These are phyloP conservation scores for Paramisgurnus dabryanus DNA, from an alignment of 2,113 vertebrate species.

Conservation along the genomic window DNA sequence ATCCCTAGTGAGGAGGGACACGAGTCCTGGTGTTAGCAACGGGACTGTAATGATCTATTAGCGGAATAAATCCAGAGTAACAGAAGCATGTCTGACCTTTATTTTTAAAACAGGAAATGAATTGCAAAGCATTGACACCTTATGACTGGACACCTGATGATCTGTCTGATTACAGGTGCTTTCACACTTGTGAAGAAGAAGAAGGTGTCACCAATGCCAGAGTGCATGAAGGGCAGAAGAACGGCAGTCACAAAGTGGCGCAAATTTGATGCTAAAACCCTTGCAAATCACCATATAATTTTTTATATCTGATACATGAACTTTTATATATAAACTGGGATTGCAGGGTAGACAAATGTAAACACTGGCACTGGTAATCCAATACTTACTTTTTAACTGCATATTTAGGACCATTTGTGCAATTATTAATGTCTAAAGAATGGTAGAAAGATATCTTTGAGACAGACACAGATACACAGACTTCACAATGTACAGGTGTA, in stretches of 20 bases:
- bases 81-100: slow-evolving; percentile 41
- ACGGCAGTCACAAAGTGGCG: neutral
- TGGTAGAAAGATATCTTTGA: no score
- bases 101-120: slow-evolving; percentile 60
- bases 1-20: slow-evolving; percentile 62
- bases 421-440: neutral
- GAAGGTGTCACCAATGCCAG: slow-evolving; percentile 62
- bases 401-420: neutral
- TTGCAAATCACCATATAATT: neutral
- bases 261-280: neutral
- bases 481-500: no score
- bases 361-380: neutral
- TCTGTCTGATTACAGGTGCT: slow-evolving; percentile 76
- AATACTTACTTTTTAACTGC: neutral
- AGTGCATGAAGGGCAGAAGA: slow-evolving; percentile 66
- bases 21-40: slow-evolving; percentile 54
- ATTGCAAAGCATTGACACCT: slow-evolving; percentile 60
- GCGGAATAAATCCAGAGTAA: slow-evolving; percentile 7
- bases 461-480: no score
- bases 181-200: slow-evolving; percentile 62
- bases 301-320: neutral
- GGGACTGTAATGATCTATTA: slow-evolving; percentile 39
- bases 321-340: neutral
- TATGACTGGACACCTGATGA: slow-evolving; percentile 56
- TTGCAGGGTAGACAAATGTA: neutral